Conservation (phyloP, 1,140 invertebrate species). For the Hermatobates lingyangjiaoensis region DNA sequence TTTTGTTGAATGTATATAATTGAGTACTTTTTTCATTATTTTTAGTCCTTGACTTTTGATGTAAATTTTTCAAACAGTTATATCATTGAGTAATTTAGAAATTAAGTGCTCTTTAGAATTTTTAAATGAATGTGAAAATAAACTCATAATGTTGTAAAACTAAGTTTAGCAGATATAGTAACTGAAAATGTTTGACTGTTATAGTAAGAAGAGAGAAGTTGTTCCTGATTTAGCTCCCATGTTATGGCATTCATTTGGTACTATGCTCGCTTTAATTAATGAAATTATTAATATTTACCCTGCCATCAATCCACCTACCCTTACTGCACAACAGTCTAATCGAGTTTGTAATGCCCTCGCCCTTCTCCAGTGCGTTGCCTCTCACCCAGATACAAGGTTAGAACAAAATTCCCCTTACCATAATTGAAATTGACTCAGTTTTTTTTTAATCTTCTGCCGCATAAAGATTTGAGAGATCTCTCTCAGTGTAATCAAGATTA, state of each 20-base stretch:
- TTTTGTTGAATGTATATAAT: background rate
- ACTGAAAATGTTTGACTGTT: conserved; percentile 15
- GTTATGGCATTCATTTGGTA: conserved; percentile 98
- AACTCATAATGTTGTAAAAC: background rate
- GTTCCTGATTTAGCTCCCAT: conserved; percentile 90
- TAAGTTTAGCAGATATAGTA: background rate
- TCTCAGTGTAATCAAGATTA: no score
- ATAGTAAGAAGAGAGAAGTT: conserved; percentile 90
- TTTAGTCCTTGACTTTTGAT: background rate
- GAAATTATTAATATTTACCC: conserved; percentile 94
- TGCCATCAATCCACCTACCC: conserved; percentile 86
- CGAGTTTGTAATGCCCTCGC: conserved; percentile 96
- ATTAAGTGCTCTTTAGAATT: no score
- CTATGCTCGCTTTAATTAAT: conserved; percentile 85
- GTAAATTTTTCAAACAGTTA: no score
- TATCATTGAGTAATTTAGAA: no score
- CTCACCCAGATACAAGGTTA: conserved; percentile 92
- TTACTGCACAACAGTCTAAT: conserved; percentile 87
- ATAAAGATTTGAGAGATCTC: no score
- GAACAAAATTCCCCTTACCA: no score
- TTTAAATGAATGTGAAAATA: background rate
- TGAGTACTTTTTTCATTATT: background rate
- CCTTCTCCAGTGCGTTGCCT: conserved; percentile 95
- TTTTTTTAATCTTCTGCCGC: no score
- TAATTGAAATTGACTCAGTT: no score